phyloP scores from a whole-genome alignment of 23 tunicate species.

The Styela clava region DNA sequence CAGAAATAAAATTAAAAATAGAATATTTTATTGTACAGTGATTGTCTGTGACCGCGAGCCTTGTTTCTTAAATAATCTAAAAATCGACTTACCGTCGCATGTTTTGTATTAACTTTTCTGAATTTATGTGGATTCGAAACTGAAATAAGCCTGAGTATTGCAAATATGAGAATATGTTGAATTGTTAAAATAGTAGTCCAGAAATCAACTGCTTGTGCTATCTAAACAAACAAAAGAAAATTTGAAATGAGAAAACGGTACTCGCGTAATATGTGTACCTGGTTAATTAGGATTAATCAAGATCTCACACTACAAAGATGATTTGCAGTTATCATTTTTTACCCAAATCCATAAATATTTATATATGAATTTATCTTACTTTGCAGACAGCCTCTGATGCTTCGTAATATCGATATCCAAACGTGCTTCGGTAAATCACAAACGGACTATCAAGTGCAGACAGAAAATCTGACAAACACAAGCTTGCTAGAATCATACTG shows the following conservation, averaged over 20 bases:
- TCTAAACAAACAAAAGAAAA: neutral
- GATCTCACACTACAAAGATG: too few relatives aligned
- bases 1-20: too few relatives aligned
- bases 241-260: too few relatives aligned
- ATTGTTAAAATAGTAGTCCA: conserved; percentile 12
- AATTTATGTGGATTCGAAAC: conserved; percentile 9
- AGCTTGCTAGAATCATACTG: neutral
- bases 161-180: neutral
- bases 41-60: too few relatives aligned
- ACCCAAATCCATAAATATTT: too few relatives aligned
- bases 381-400: conserved; percentile 12
- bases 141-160: neutral
- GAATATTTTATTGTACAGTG: too few relatives aligned
- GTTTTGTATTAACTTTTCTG: neutral
- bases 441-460: conserved; percentile 15
- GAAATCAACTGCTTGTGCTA: conserved; percentile 13
- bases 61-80: too few relatives aligned
- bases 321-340: too few relatives aligned
- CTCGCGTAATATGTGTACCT: too few relatives aligned
- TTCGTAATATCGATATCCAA: conserved; percentile 10
- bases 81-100: conserved; percentile 11
- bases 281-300: too few relatives aligned
- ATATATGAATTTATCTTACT: too few relatives aligned
- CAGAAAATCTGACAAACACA: neutral
- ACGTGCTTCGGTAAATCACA: conserved; percentile 4